phyloP scores from a whole-genome alignment of 2,888 invertebrate species.

The Ectemnius continuus region DNA sequence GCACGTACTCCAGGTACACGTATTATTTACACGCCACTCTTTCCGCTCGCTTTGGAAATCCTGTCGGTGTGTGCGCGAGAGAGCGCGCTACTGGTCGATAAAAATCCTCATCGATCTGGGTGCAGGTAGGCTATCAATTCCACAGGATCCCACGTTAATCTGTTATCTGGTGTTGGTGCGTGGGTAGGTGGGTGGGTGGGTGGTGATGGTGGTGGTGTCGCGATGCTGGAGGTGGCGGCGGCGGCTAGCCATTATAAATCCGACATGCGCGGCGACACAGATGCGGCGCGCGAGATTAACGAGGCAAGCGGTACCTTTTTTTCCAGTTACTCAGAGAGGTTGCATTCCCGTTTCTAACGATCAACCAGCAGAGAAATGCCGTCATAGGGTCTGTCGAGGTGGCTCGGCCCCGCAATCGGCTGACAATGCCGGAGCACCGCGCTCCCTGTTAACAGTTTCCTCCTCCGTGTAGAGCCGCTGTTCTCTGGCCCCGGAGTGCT shows the following conservation, averaged over 20 bases:
- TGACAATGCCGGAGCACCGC: slow-evolving; percentile 1
- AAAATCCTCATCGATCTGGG: slow-evolving; percentile 3
- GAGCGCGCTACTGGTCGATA: not conserved
- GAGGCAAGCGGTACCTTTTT: slow-evolving; percentile 26
- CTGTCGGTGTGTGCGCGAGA: no score
- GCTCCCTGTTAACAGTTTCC: slow-evolving; percentile 1
- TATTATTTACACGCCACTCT: slow-evolving; percentile 4
- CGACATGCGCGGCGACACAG: slow-evolving; percentile 27
- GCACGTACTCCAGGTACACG: not conserved
- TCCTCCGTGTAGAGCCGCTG: slow-evolving; percentile 1
- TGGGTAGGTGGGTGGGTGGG: not conserved
- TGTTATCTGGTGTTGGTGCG: slow-evolving; percentile 17
- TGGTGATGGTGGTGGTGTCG: no score
- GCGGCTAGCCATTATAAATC: slow-evolving; percentile 29
- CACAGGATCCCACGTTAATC: slow-evolving; percentile 30
- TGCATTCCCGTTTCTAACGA: no score
- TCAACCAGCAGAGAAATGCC: no score
- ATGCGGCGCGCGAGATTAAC: slow-evolving; percentile 9
- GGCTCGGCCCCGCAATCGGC: not conserved
- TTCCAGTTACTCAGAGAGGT: not conserved
- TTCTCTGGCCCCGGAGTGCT: not conserved
- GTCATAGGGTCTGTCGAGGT: not conserved
- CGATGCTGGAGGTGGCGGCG: no score
- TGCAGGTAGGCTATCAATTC: slow-evolving; percentile 12
- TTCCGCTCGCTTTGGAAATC: not conserved